Percentiles rank a stretch among this genome's conserved stretches.
Conservation (phyloP, 2,888 invertebrate species). For the Synergus laeviventris region DNA sequence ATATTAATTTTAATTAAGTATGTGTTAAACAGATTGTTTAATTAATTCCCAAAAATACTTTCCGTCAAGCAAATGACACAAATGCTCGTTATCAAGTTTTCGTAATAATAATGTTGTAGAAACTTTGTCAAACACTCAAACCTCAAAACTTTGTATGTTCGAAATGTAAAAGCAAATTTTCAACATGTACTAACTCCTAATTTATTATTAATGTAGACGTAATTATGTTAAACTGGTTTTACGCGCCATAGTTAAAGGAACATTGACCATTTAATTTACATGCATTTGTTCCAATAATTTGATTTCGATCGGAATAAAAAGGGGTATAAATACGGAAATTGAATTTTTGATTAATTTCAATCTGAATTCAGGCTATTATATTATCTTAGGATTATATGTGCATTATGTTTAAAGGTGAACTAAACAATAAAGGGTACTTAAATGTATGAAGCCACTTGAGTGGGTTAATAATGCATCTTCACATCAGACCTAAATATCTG, state of each 20-base stretch:
- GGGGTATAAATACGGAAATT: neutral
- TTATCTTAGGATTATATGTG: neutral
- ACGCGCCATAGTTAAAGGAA: too few species aligned
- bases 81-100: neutral
- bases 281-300: neutral
- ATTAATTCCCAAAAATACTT: too few species aligned
- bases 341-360: neutral
- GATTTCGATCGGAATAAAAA: too few species aligned
- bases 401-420: neutral
- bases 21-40: too few species aligned
- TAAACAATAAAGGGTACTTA: slow-evolving; percentile 5
- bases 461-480: neutral
- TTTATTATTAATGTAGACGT: neutral
- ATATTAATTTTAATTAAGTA: too few species aligned
- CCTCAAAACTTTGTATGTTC: neutral
- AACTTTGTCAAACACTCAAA: neutral
- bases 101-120: neutral
- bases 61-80: neutral
- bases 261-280: neutral
- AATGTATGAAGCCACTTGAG: neutral
- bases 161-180: neutral
- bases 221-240: neutral
- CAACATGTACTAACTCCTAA: neutral
- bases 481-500: slow-evolving; percentile 24
- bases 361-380: neutral